Base-by-base conservation (phyloP, 2,797 vertebrate species). In the Myripristis murdjan region DNA sequence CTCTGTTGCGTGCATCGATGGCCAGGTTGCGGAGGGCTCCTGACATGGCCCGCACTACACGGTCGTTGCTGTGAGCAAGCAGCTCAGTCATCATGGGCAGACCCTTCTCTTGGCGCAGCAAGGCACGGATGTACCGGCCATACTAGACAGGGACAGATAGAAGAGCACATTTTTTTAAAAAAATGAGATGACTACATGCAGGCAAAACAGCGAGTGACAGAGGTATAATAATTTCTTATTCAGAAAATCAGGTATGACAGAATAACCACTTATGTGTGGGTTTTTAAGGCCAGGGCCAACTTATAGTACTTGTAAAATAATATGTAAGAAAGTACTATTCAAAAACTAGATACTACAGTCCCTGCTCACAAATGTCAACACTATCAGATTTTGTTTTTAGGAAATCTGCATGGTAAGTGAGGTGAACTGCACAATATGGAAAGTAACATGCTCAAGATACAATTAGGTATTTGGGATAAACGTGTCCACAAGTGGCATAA, bases 21-120 rank as follows among this genome's bases (percentile, higher is more conserved):
- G 98, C 97, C 89, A 99, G 91, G 90, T 99, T 99, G 62, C 98
- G 96, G 49, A 99, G 94, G 1, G 98, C 96, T 46, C 97, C 97
- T 0, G 97, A 98, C 0, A 98, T 97, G 1, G 98, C 98, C 57
- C 96, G 94, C 70, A 99, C 96, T 22, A 99, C 98, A 0, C 97
- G 93, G 90, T 99, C 98, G 0, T 96, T 96, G 20, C 95, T 94
- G 0, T 93, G 94, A 56, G 84, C 91, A 84, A 99, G 92, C 33
- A 97, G 95, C 88, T 98, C 98, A 0, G 96, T 97, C 12, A 99
- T 95, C 89, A 95, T 93, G 0, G 97, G 97, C 20, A 99, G 93
- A 1, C 96, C 97, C 85, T 97, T 97, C 89, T 99, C 97, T 57
- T 96, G 95, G 63, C 97, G 96, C 75, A 97, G 88, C 9, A 96